Percentiles rank a stretch among this genome's conserved stretches.
phyloP scores from a whole-genome alignment of 2,888 invertebrate genomes.

The Glaucopsyche alexis region DNA sequence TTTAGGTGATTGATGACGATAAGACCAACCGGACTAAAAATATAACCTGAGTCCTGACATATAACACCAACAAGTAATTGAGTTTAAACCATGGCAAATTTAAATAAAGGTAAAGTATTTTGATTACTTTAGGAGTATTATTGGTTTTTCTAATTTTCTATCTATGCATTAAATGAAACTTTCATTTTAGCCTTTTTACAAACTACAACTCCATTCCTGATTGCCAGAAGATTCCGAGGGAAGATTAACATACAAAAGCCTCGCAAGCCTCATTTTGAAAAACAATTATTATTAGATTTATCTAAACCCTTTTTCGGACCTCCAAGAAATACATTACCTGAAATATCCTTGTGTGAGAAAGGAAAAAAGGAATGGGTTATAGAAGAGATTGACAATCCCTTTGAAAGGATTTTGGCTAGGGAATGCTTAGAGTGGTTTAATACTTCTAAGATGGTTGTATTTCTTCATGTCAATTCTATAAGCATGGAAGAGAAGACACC shows the following conservation, averaged over 20 bases:
- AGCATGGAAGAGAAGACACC: conserved; percentile 83
- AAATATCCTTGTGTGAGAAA: conserved; percentile 76
- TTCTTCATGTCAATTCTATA: conserved; percentile 87
- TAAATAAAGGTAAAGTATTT: conserved; percentile 49
- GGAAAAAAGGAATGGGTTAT: conserved; percentile 43
- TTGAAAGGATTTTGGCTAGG: conserved; percentile 85
- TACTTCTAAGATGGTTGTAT: conserved; percentile 84
- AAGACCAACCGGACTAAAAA: neutral
- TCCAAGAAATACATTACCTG: conserved; percentile 66
- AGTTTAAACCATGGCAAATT: conserved; percentile 44
- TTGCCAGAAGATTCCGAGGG: conserved; percentile 84
- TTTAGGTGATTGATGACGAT: neutral
- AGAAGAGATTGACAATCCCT: conserved; percentile 82
- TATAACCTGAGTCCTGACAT: neutral
- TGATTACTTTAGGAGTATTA: neutral
- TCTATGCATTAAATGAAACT: neutral
- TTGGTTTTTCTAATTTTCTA: neutral
- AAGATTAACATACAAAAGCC: conserved; percentile 90
- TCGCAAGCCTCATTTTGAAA: conserved; percentile 84
- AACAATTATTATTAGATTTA: conserved; percentile 83
- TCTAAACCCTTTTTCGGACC: conserved; percentile 81
- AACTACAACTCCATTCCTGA: conserved; percentile 62
- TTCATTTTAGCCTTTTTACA: conserved; percentile 66
- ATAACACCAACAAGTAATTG: neutral
- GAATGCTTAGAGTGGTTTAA: conserved; percentile 86